phyloP scores from a whole-genome alignment of 2,113 vertebrate genomes.

The Tetrao urogallus region DNA sequence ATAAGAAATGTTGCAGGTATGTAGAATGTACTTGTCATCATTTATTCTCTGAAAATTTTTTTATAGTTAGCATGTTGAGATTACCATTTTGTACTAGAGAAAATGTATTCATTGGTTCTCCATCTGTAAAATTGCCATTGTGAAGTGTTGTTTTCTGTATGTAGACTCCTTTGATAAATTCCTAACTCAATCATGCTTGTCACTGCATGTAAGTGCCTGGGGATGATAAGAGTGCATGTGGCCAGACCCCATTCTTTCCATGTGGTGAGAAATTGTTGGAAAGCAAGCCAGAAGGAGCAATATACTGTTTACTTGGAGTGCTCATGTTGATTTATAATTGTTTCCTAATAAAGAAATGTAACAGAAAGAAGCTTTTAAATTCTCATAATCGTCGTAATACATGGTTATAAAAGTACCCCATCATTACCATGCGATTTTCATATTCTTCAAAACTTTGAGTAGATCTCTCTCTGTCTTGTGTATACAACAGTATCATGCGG shows the following conservation, averaged over 20 bases:
- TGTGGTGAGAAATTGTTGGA: neutral
- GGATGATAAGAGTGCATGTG: neutral
- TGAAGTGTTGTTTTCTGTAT: neutral
- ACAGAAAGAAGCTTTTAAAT: neutral
- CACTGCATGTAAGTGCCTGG: neutral
- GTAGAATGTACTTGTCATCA: neutral
- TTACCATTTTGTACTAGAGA: neutral
- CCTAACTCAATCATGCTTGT: neutral
- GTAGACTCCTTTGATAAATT: neutral
- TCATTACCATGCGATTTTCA: neutral
- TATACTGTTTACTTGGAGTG: neutral
- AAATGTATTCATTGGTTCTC: neutral
- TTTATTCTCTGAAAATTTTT: neutral
- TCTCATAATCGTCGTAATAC: neutral
- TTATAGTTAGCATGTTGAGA: neutral
- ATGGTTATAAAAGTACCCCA: neutral
- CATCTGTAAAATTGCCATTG: neutral
- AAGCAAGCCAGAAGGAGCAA: neutral
- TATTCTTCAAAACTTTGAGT: neutral
- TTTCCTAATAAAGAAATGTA: neutral
- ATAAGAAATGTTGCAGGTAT: neutral
- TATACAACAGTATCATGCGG: neutral
- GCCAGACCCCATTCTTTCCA: neutral
- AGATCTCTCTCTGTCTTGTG: neutral
- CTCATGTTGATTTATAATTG: neutral